Conservation (phyloP, 1,140 invertebrate species). For the Papilio dardanus region DNA sequence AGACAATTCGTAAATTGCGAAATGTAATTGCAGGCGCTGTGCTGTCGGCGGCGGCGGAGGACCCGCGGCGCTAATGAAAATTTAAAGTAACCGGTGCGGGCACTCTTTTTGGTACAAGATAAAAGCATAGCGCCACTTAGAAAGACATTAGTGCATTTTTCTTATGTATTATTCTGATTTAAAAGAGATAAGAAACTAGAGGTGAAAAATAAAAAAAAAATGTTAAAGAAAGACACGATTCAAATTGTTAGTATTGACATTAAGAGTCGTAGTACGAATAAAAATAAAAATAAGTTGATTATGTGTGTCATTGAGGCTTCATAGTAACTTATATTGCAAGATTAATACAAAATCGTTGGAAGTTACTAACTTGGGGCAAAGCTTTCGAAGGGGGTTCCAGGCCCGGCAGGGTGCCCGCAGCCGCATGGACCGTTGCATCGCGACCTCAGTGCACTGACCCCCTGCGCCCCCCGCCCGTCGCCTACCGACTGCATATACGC, state of each 20-base stretch:
- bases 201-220: background rate
- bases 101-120: constrained; percentile 28
- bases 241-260: background rate
- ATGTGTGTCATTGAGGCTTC: no score
- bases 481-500: constrained; percentile 39
- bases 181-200: background rate
- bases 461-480: constrained; percentile 42
- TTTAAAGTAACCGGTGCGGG: constrained; percentile 72
- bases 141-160: background rate
- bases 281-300: no score
- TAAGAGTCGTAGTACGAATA: no score
- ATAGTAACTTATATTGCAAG: background rate
- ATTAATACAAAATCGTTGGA: background rate
- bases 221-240: background rate
- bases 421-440: constrained; percentile 66
- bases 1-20: constrained; percentile 65
- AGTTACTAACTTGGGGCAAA: background rate
- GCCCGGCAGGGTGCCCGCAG: constrained; percentile 51
- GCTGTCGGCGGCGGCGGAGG: constrained; percentile 43
- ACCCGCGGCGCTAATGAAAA: constrained; percentile 70
- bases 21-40: constrained; percentile 69
- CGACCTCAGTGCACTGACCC: constrained; percentile 71
- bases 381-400: constrained; percentile 39
- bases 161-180: background rate
- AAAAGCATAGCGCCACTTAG: constrained; percentile 14